phyloP scores from a whole-genome alignment of 2,797 vertebrate genomes.

The Notolabrus celidotus region DNA sequence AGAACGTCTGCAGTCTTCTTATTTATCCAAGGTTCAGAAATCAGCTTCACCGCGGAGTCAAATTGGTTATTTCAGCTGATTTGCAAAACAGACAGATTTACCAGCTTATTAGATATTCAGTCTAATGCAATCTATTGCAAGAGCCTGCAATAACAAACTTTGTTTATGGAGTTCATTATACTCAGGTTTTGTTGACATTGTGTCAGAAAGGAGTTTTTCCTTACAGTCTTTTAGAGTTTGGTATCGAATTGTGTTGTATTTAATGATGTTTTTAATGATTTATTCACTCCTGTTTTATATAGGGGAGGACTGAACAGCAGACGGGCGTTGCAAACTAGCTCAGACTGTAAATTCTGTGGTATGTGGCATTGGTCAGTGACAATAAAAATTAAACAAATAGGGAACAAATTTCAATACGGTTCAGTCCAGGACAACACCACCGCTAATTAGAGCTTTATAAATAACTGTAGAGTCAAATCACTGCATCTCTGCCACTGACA shows the following conservation, averaged over 20 bases:
- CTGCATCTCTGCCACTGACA: not conserved
- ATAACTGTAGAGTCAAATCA: constrained; percentile 27
- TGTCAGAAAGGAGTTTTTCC: not conserved
- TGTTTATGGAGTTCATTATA: not conserved
- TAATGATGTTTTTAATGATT: constrained; percentile 22
- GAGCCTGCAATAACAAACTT: constrained; percentile 27
- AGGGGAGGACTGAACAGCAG: constrained; percentile 23
- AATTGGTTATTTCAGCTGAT: constrained; percentile 18
- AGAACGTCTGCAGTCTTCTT: constrained; percentile 20
- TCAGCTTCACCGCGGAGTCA: constrained; percentile 22
- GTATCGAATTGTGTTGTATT: constrained; percentile 18
- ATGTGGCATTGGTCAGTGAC: constrained; percentile 50
- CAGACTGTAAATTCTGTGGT: constrained; percentile 49
- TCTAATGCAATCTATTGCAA: constrained; percentile 40
- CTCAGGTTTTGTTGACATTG: constrained; percentile 22
- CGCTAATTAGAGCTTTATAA: constrained; percentile 50
- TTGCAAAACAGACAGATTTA: constrained; percentile 17
- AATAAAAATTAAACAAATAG: constrained; percentile 50
- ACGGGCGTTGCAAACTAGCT: constrained; percentile 54
- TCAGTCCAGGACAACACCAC: constrained; percentile 1
- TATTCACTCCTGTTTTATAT: constrained; percentile 29
- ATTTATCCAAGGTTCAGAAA: constrained; percentile 1
- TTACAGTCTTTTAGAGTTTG: not conserved
- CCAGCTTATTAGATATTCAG: constrained; percentile 20
- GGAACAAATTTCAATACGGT: constrained; percentile 39